Percentiles rank a stretch among this genome's conserved stretches.
Evolutionary conservation across 2,113 vertebrate species (phyloP).

Genomic region (Proteles cristata): DNA sequence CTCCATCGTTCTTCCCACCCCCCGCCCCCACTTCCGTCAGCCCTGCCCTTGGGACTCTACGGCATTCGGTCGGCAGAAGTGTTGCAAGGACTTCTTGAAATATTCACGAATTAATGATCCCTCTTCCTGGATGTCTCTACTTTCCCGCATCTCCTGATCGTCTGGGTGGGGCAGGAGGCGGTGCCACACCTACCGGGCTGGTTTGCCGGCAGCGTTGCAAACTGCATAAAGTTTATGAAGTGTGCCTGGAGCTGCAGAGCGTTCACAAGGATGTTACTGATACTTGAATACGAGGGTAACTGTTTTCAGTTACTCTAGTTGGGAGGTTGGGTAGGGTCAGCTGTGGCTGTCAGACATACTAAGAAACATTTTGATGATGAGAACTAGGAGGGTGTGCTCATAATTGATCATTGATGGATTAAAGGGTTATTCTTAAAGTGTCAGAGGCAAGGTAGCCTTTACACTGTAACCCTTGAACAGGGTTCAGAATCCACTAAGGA

Average conservation of each 20-base stretch:
- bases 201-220: neutral
- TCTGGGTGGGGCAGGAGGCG: neutral
- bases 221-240: neutral
- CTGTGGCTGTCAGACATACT: neutral
- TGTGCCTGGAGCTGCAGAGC: neutral
- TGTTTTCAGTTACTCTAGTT: neutral
- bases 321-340: neutral
- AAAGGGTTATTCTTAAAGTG: neutral
- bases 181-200: neutral
- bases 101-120: neutral
- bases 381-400: neutral
- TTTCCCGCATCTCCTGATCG: neutral
- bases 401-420: neutral
- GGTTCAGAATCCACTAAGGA: neutral
- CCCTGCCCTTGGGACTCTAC: neutral
- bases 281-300: neutral
- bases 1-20: too few relatives aligned
- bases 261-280: neutral
- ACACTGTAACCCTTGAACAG: constrained; percentile 32
- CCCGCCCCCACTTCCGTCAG: neutral
- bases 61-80: neutral
- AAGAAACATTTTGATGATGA: neutral
- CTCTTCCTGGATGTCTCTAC: neutral
- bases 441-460: neutral
- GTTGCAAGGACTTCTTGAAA: neutral